phyloP scores from a whole-genome alignment of 2,888 invertebrate species.

The Agriotes lineatus region DNA sequence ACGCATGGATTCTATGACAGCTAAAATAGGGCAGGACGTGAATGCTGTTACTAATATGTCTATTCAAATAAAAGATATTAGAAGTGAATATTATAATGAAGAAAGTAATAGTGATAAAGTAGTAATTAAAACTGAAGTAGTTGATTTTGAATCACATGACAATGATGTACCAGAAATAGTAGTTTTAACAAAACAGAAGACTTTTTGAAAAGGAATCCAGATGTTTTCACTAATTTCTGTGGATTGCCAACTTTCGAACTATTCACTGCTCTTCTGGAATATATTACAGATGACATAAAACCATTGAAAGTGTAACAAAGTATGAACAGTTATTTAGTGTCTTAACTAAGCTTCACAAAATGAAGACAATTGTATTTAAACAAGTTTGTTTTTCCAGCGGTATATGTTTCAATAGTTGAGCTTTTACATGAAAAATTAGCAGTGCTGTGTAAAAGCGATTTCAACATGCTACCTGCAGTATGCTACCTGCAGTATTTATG shows the following conservation, averaged over 20 bases:
- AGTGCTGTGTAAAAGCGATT: not conserved
- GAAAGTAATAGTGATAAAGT: too few species aligned
- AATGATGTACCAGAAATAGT: too few species aligned
- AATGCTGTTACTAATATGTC: too few species aligned
- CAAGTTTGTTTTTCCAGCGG: conserved; percentile 22
- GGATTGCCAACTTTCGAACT: conserved; percentile 16
- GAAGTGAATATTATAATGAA: too few species aligned
- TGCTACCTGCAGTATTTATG: conserved; percentile 10
- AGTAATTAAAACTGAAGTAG: too few species aligned
- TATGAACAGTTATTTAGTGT: conserved; percentile 28
- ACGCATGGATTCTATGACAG: too few species aligned
- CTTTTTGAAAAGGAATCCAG: conserved; percentile 7
- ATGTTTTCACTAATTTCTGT: not conserved
- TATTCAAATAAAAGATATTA: too few species aligned
- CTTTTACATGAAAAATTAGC: conserved; percentile 24
- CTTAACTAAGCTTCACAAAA: conserved; percentile 29
- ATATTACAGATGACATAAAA: conserved; percentile 22
- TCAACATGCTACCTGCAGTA: not conserved
- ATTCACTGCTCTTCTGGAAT: conserved; percentile 15
- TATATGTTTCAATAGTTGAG: conserved; percentile 20
- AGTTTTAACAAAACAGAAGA: not conserved
- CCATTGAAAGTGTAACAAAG: conserved; percentile 6
- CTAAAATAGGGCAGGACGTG: too few species aligned
- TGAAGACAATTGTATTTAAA: conserved; percentile 17
- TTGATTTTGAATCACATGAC: too few species aligned